Evolutionary conservation across 2,113 vertebrate genomes (phyloP).

Genomic region (Psephotus haematonotus): DNA sequence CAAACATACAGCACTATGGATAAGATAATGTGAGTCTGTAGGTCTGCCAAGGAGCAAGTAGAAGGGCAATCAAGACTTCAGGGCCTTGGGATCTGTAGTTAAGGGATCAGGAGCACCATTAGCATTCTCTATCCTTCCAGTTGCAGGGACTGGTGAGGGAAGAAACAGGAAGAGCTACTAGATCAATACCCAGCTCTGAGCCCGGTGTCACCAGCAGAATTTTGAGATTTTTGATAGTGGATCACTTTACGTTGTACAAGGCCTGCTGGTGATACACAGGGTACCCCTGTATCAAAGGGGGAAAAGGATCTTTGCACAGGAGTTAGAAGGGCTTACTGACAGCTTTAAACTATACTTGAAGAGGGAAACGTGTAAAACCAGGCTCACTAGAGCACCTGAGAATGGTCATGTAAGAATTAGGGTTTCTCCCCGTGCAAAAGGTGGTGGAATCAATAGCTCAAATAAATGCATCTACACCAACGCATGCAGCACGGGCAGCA

Average conservation of each 20-base stretch:
- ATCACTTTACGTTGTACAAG: background rate
- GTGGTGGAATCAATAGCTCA: background rate
- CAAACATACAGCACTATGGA: fast-evolving
- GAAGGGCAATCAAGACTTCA: background rate
- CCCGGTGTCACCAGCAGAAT: background rate
- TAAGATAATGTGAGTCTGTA: fast-evolving
- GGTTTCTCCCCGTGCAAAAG: background rate
- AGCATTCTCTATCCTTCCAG: background rate
- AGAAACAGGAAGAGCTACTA: background rate
- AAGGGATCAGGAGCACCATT: background rate
- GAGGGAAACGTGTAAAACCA: background rate
- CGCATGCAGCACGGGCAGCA: background rate
- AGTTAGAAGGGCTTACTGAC: background rate
- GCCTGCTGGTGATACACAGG: background rate
- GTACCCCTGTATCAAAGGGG: background rate
- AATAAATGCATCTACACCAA: background rate
- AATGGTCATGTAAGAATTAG: background rate
- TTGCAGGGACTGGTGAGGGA: background rate
- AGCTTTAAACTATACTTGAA: background rate
- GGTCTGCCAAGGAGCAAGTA: background rate
- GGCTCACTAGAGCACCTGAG: background rate
- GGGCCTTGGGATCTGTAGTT: background rate
- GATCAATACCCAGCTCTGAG: background rate
- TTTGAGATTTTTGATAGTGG: background rate
- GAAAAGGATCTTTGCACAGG: background rate